A percentile compares a stretch with the other conserved stretches of the same genome.
phyloP scores from a whole-genome alignment of 1,140 invertebrate genomes.

The Ceratosolen fusciceps region DNA sequence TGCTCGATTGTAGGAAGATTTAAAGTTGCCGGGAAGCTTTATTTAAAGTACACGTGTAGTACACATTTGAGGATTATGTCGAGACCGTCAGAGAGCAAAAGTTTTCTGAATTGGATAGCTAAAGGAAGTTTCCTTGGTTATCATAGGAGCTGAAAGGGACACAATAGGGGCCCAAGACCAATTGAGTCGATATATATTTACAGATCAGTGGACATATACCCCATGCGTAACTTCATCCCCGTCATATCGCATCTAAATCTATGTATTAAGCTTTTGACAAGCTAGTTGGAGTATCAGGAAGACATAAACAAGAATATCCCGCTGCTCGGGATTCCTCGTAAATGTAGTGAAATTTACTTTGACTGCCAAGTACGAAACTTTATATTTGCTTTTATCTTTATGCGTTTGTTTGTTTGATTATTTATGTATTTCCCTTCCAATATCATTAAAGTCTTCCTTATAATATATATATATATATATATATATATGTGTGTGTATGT shows the following conservation, averaged over 20 bases:
- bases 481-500: too few relatives aligned
- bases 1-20: not conserved
- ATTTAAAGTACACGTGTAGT: constrained; percentile 48
- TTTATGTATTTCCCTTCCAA: constrained; percentile 1
- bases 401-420: constrained; percentile 45
- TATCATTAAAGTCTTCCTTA: not conserved
- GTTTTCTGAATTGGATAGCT: constrained; percentile 27
- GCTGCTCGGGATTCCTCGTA: constrained; percentile 25
- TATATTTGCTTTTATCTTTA: constrained; percentile 40
- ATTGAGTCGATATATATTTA: constrained; percentile 55
- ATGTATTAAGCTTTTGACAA: constrained; percentile 49
- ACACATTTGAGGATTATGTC: constrained; percentile 43
- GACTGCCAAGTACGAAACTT: constrained; percentile 37
- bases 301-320: constrained; percentile 47
- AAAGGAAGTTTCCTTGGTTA: constrained; percentile 44
- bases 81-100: constrained; percentile 23
- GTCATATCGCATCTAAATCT: constrained; percentile 61
- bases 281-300: constrained; percentile 46
- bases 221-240: constrained; percentile 30
- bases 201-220: constrained; percentile 43
- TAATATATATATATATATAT: too few relatives aligned
- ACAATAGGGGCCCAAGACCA: constrained; percentile 57
- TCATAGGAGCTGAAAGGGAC: constrained; percentile 12
- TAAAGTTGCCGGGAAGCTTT: constrained; percentile 31
- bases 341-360: constrained; percentile 47